Base-by-base conservation (phyloP, 2,113 vertebrate genomes). In the Prietella phreatophila region DNA sequence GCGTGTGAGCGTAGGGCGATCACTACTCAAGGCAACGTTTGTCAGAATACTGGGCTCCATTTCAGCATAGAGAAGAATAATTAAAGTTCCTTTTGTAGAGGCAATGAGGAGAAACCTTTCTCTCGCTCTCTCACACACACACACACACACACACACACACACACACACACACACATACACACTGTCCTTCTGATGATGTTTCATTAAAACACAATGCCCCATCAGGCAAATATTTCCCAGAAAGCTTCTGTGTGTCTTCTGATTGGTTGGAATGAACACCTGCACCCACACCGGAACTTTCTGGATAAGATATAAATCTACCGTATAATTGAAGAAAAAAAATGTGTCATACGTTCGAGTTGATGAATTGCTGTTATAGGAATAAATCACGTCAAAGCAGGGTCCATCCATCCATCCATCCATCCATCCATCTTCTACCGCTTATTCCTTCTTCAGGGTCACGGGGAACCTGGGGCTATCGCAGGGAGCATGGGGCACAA, bases 161-260 rank as follows among this genome's bases (percentile, higher is more conserved):
- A 75, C 33, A 78, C 5, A n/a, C 75, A 53, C 75, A 78, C 13
- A n/a, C 47, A 25, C 25, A 47, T 6, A 47, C 61, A 76, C 67
- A 50, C n/a, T 33, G 58, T 63, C 22, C 15, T 61, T 75, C 80
- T 55, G 65, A 67, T 73, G 79, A 58, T 87, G 81, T 47, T 83
- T 73, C 80, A 75, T 87, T 87, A 75, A 73, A 73, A 75, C 25
- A 58, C 80, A 58, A 60, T 71, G 33, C 53, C 8, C 55, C 56
- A 79, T 82, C 86, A 73, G 86, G 58, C 42, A 67, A 73, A 75
- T 83, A 17, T 83, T 87, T 83, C 80, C 80, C 81, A 75, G 79
- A 75, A 73, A 42, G 86, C 80, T 58, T 82, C 30, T 19, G 30
- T 39, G 42, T 47, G 42, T 0, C 42, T 47, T 47, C 42, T 47